phyloP scores from a whole-genome alignment of 2,113 vertebrate genomes.

The Charadrius vociferus region DNA sequence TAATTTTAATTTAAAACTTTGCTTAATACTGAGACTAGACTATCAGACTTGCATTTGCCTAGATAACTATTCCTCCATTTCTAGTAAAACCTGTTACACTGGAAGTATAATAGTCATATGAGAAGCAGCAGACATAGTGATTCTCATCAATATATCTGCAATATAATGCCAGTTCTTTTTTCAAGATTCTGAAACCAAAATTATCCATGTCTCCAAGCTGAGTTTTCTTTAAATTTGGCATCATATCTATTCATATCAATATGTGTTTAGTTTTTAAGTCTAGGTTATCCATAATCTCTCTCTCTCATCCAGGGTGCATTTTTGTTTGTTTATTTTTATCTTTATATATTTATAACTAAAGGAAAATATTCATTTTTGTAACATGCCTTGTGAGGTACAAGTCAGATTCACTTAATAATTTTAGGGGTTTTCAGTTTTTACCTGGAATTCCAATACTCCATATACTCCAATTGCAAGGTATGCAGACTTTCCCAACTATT shows the following conservation, averaged over 20 bases:
- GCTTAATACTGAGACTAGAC: background rate
- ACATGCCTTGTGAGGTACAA: background rate
- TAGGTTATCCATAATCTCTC: background rate
- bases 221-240: background rate
- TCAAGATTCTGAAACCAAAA: background rate
- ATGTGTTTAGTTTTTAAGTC: background rate
- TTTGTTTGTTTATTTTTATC: background rate
- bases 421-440: background rate
- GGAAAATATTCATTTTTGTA: background rate
- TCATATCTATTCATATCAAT: background rate
- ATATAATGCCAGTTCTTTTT: background rate
- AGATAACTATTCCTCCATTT: background rate
- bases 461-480: background rate
- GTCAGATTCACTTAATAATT: background rate
- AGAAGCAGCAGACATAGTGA: too few relatives aligned
- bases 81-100: background rate
- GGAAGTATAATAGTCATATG: background rate
- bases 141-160: background rate
- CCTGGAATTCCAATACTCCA: background rate
- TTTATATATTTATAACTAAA: background rate
- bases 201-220: background rate
- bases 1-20: background rate
- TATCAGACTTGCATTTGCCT: background rate
- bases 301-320: background rate
- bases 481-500: background rate